Evolutionary conservation across 2,888 invertebrate genomes (phyloP).

Genomic region (Didymodactylos carnosus): DNA sequence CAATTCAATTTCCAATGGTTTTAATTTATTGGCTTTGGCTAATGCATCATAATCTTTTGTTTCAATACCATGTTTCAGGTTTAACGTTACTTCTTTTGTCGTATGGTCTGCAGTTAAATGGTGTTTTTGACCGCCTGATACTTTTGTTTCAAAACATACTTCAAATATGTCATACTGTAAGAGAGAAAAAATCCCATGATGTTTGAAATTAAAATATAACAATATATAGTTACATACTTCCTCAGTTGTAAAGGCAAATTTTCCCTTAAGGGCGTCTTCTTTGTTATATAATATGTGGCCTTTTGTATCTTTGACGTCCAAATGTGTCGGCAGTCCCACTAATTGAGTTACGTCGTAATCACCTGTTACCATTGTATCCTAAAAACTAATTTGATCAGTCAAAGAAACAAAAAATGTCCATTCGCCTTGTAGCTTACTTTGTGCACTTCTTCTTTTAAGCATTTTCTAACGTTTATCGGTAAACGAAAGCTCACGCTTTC

Average conservation of each 20-base stretch:
- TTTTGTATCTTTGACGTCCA: conserved; percentile 72
- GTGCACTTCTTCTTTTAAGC: conserved; percentile 84
- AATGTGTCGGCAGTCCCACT: conserved; percentile 1
- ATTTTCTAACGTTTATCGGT: conserved; percentile 41
- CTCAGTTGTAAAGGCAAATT: conserved; percentile 90
- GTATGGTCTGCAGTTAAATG: conserved; percentile 22
- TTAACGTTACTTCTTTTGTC: conserved; percentile 57
- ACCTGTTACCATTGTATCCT: conserved; percentile 72
- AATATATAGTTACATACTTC: no score
- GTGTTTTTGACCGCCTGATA: conserved; percentile 25
- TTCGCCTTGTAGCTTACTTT: no score
- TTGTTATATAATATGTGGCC: conserved; percentile 74
- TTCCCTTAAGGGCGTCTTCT: conserved; percentile 59
- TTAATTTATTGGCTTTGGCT: conserved; percentile 86
- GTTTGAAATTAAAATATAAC: no score
- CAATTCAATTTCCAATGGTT: conserved; percentile 85
- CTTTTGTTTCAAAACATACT: conserved; percentile 62
- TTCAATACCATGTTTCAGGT: conserved; percentile 82
- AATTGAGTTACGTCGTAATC: conserved; percentile 69
- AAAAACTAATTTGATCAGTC: not conserved
- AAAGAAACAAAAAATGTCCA: no score
- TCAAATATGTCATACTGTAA: conserved; percentile 93
- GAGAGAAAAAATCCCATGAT: no score
- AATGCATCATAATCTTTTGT: conserved; percentile 76
- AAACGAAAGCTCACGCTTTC: conserved; percentile 2